These are phyloP conservation scores for Fragum sueziense DNA, from an alignment of 2,888 invertebrate species.

Conservation along the genomic window DNA sequence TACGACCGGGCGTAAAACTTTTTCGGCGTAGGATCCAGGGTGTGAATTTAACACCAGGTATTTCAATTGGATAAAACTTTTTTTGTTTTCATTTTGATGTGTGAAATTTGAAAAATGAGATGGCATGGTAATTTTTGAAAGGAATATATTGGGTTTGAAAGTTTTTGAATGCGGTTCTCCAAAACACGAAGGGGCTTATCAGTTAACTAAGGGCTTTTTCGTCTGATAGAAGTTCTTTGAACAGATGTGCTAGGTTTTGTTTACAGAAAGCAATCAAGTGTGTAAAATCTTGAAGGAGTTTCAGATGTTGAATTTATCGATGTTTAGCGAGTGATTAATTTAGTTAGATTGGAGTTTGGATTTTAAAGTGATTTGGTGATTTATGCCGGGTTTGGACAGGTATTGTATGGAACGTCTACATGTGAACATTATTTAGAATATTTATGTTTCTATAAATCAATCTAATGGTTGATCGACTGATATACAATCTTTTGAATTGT, in stretches of 20 bases:
- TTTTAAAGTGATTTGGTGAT: not conserved
- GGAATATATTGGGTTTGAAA: not conserved
- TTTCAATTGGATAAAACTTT: constrained; percentile 11
- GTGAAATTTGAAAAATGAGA: not conserved
- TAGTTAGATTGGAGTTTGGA: not conserved
- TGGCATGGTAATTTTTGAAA: not conserved
- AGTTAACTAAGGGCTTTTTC: not conserved
- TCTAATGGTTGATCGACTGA: too few relatives aligned
- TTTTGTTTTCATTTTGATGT: constrained; percentile 10
- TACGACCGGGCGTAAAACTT: constrained; percentile 16
- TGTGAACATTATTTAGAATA: not conserved
- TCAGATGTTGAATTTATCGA: not conserved
- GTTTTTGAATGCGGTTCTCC: not conserved
- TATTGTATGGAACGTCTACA: not conserved
- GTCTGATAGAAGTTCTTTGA: too few relatives aligned
- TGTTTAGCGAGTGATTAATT: not conserved
- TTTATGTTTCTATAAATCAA: too few relatives aligned
- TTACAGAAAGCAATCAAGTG: constrained; percentile 7
- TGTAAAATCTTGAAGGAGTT: not conserved
- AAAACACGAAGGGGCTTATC: not conserved
- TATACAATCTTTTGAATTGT: too few relatives aligned
- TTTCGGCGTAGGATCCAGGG: constrained; percentile 4
- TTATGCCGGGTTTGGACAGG: not conserved
- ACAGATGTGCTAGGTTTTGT: constrained; percentile 7
- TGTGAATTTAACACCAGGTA: constrained; percentile 4